Base-by-base conservation (phyloP, 1,140 invertebrate species). In the Tribolium madens region DNA sequence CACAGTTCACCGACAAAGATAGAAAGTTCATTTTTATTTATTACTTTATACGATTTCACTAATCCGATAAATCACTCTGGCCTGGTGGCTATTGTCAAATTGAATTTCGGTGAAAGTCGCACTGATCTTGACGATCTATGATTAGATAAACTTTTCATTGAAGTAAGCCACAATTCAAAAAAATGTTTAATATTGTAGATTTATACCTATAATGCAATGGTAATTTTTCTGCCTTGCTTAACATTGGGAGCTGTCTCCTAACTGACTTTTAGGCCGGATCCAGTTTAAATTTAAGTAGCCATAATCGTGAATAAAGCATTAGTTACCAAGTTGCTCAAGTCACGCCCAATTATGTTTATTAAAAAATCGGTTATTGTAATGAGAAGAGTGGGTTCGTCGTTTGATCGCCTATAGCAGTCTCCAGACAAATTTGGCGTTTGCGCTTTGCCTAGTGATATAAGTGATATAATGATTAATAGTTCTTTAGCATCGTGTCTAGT, bases 361-460 rank as follows among this genome's bases (percentile, higher is more conserved):
- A 64, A 64, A 64, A 57, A 64, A 64, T 64, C 57, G 57, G 57
- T 64, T 64, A 64, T 64, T 64, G 57, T 64, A 64, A 64, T 64
- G 57, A 64, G 57, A 1, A 3, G 52, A 57, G 10, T 26, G 57
- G 57, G 57, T 64, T 64, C 21, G 57, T 64, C 26, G 57, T 26
- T 10, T 64, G 18, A 64, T 33, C 57, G 57, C 57, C 57, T 14
- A 33, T 64, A 64, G 57, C 57, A 64, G 26, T 64, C 57, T 64
- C 57, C 57, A 26, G 3, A 1, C 3, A 33, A 64, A 64, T 64
- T 64, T 12, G 57, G 57, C n/a, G 13, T 13, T 64, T 12, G 4
- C 50, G 50, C 15, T 52, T 15, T 3, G 13, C 9, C 26, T 9
- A 26, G 57, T 33, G 57, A 0, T 9, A 64, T 13, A 10, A 26